phyloP scores from a whole-genome alignment of 2,888 invertebrate species.

The Acleris laterana region DNA sequence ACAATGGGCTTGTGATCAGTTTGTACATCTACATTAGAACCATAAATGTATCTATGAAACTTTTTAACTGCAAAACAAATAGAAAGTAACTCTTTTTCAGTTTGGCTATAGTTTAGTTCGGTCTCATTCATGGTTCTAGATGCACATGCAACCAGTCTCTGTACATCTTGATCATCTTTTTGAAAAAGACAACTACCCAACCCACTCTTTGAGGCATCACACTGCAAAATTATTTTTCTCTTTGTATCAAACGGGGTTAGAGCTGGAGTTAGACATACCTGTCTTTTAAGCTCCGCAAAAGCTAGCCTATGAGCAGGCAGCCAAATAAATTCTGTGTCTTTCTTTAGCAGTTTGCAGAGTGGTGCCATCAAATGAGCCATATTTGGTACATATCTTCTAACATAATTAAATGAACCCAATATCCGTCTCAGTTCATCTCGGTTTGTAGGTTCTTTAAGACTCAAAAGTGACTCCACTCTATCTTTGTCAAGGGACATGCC shows the following conservation, averaged over 20 bases:
- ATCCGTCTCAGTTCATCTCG: slow-evolving; percentile 32
- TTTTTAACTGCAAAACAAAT: slow-evolving; percentile 22
- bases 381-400: slow-evolving; percentile 36
- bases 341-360: slow-evolving; percentile 30
- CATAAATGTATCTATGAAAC: slow-evolving; percentile 29
- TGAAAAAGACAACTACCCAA: slow-evolving; percentile 34
- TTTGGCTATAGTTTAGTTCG: slow-evolving; percentile 36
- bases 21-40: slow-evolving; percentile 20
- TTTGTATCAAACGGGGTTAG: slow-evolving; percentile 26
- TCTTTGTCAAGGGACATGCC: slow-evolving; percentile 32
- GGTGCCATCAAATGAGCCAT: slow-evolving; percentile 38
- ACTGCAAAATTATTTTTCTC: slow-evolving; percentile 32
- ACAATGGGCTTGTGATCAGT: slow-evolving; percentile 26
- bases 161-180: slow-evolving; percentile 15
- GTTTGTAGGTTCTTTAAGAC: slow-evolving; percentile 27
- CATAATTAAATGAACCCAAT: slow-evolving; percentile 38
- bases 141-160: slow-evolving; percentile 29
- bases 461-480: slow-evolving; percentile 35
- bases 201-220: slow-evolving; percentile 33
- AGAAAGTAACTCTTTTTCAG: slow-evolving; percentile 29
- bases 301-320: slow-evolving; percentile 34
- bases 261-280: slow-evolving; percentile 12
- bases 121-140: slow-evolving; percentile 34
- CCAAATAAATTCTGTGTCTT: slow-evolving; percentile 38
- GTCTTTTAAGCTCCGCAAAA: slow-evolving; percentile 29